Percentiles rank a stretch among this genome's conserved stretches.
These are phyloP conservation scores for Drosophila quasianomalipes DNA, from an alignment of 2,888 invertebrate species.

Conservation along the genomic window DNA sequence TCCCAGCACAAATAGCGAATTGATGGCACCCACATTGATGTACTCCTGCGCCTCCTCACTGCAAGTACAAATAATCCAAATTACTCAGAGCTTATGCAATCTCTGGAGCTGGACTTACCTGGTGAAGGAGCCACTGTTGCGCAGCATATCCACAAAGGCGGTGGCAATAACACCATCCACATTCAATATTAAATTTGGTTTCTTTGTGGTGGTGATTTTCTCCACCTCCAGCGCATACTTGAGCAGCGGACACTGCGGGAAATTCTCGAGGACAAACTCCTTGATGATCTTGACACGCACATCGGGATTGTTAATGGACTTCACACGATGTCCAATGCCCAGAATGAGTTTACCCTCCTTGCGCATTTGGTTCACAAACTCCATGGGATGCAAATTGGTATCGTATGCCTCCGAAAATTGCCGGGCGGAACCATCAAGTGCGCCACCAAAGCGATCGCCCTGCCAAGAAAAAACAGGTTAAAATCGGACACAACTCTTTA, in stretches of 20 bases:
- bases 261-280: constrained; percentile 96
- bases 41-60: constrained; percentile 99
- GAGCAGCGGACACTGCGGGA: constrained; percentile 97
- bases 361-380: constrained; percentile 99
- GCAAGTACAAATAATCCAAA: constrained; percentile 29
- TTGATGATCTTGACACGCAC: constrained; percentile 98
- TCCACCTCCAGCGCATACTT: constrained; percentile 99
- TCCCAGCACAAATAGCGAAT: constrained; percentile 98
- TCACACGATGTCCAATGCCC: constrained; percentile 98
- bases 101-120: constrained; percentile 86
- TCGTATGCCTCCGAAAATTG: constrained; percentile 99
- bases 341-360: constrained; percentile 99
- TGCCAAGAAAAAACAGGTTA: constrained; percentile 81
- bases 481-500: background rate
- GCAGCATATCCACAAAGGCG: constrained; percentile 97
- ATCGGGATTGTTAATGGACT: constrained; percentile 99
- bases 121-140: constrained; percentile 97
- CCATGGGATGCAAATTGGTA: constrained; percentile 96
- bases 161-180: constrained; percentile 99
- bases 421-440: constrained; percentile 98
- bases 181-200: constrained; percentile 99
- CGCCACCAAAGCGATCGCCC: constrained; percentile 99
- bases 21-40: constrained; percentile 98
- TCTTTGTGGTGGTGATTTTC: constrained; percentile 99
- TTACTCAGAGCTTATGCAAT: background rate